Evolutionary conservation across 1,140 invertebrate species (phyloP).

Genomic region (Caenorhabditis briggsae): DNA sequence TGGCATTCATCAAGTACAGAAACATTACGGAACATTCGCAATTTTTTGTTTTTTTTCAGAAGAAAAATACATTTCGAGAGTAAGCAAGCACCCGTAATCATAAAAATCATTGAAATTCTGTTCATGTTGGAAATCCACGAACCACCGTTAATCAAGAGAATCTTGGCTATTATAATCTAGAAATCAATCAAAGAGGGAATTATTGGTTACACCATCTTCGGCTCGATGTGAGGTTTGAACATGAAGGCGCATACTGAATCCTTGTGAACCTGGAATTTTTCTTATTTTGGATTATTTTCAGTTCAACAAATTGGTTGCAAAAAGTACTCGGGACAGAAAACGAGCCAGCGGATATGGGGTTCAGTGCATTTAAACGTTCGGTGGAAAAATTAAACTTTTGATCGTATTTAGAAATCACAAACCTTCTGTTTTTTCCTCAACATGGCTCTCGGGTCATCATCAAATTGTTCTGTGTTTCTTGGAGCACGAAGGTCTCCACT

Average conservation of each 20-base stretch:
- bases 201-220: slow-evolving; percentile 28
- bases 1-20: background rate
- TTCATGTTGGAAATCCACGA: slow-evolving; percentile 7
- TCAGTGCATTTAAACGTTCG: slow-evolving; percentile 4
- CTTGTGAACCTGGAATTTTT: slow-evolving; percentile 59
- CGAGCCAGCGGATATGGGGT: background rate
- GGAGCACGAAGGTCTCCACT: slow-evolving; percentile 52
- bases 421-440: slow-evolving; percentile 52
- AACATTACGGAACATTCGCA: background rate
- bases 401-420: background rate
- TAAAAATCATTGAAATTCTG: slow-evolving; percentile 34
- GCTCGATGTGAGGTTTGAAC: slow-evolving; percentile 54
- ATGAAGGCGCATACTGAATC: slow-evolving; percentile 61
- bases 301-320: too few species aligned
- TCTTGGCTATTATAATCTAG: slow-evolving; percentile 4
- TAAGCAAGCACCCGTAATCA: slow-evolving; percentile 36
- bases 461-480: slow-evolving; percentile 30
- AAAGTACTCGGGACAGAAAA: background rate
- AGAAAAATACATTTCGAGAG: slow-evolving; percentile 23
- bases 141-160: slow-evolving; percentile 15
- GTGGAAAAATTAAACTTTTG: background rate
- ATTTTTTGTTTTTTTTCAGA: background rate
- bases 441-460: slow-evolving; percentile 56
- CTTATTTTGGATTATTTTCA: background rate
- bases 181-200: slow-evolving; percentile 3